These are phyloP conservation scores for Pterocles burchelli DNA, from an alignment of 2,113 vertebrate species.

Conservation along the genomic window DNA sequence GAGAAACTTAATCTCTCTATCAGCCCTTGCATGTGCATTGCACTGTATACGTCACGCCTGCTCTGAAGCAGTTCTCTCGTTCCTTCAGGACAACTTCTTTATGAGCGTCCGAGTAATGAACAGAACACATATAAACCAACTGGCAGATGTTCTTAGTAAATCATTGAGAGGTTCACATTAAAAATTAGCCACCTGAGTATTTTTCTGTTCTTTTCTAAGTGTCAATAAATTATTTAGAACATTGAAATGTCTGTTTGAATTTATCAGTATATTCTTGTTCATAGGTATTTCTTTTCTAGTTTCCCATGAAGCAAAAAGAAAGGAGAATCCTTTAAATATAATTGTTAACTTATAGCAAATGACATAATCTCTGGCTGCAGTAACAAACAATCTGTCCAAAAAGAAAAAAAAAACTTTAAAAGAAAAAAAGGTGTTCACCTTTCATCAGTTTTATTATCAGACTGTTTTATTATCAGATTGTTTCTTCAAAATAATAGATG, in stretches of 20 bases:
- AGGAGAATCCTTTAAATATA: neutral
- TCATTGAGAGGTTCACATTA: conserved; percentile 47
- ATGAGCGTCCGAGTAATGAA: neutral
- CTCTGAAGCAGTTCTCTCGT: neutral
- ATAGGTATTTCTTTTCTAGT: conserved; percentile 9
- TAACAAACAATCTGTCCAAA: neutral
- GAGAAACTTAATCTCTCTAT: conserved; percentile 38
- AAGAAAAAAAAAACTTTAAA: neutral
- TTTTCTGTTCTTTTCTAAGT: conserved; percentile 43
- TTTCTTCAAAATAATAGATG: neutral
- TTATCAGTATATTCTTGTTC: neutral
- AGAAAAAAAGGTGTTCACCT: neutral
- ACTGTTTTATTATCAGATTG: neutral
- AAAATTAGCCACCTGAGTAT: conserved; percentile 51
- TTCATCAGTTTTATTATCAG: neutral
- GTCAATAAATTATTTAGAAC: conserved; percentile 59
- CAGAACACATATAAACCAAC: neutral
- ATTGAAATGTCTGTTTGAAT: conserved; percentile 56
- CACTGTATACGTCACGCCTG: neutral
- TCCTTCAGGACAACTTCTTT: neutral
- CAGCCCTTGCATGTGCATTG: neutral
- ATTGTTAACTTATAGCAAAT: neutral
- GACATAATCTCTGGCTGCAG: neutral
- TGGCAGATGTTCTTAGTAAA: conserved; percentile 71
- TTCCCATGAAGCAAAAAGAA: conserved; percentile 12